A percentile compares a stretch with the other conserved stretches of the same genome.
phyloP scores from a whole-genome alignment of 2,888 invertebrate species.

The Aleiodes testaceus region DNA sequence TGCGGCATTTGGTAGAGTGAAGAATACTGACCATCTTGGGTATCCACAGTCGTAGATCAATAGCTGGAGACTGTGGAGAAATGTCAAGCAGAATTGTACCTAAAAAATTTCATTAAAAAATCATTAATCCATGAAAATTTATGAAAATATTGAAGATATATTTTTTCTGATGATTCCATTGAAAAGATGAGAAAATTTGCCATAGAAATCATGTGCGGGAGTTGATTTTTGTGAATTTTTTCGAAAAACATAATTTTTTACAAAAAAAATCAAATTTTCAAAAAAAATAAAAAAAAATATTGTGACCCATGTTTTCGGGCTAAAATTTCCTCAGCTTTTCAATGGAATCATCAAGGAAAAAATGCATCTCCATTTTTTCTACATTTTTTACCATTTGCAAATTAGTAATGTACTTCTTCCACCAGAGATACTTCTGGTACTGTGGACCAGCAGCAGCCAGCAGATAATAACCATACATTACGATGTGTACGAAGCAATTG shows the following conservation, averaged over 20 bases:
- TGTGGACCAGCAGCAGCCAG: slow-evolving; percentile 91
- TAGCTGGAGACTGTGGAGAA: slow-evolving; percentile 89
- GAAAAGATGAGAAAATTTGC: too few species aligned
- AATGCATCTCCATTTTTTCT: neutral
- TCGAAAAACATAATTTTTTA: neutral
- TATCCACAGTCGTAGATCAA: slow-evolving; percentile 91
- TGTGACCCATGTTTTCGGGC: too few species aligned
- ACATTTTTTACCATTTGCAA: slow-evolving; percentile 84
- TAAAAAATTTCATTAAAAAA: slow-evolving; percentile 67
- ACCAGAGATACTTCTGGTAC: slow-evolving; percentile 91
- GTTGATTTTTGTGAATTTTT: too few species aligned
- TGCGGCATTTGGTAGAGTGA: slow-evolving; percentile 91
- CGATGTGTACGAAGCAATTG: slow-evolving; percentile 94
- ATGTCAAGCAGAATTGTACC: slow-evolving; percentile 93
- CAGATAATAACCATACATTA: slow-evolving; percentile 96
- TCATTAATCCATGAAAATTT: too few species aligned
- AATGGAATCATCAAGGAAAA: neutral
- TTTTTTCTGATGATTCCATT: too few species aligned
- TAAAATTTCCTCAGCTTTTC: neutral
- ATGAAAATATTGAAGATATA: too few species aligned
- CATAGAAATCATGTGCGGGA: too few species aligned
- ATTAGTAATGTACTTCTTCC: slow-evolving; percentile 94
- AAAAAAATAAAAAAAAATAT: too few species aligned
- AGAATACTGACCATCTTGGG: slow-evolving; percentile 86
- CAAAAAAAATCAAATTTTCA: neutral